These are phyloP conservation scores for Neolamprologus tretocephalus DNA, from an alignment of 2,113 vertebrate species.

Conservation along the genomic window DNA sequence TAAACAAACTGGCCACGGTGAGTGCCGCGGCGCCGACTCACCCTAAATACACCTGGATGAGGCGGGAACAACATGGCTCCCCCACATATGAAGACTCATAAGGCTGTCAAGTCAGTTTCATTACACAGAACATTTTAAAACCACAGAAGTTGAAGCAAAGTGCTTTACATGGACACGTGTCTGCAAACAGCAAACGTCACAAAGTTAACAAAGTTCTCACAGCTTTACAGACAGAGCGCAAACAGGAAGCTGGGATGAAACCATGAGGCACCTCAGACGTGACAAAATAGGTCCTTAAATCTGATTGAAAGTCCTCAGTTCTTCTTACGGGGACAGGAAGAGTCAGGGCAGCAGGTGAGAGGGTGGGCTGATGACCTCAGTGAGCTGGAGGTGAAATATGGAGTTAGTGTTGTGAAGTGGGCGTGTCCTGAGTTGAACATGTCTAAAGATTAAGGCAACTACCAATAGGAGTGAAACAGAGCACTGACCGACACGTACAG, in stretches of 20 bases:
- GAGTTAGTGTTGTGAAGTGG: neutral
- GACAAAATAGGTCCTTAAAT: neutral
- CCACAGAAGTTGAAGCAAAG: neutral
- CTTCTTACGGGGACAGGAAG: neutral
- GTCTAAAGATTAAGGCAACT: fast-evolving
- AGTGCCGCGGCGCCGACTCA: neutral
- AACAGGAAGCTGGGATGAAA: neutral
- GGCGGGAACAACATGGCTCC: neutral
- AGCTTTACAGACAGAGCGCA: neutral
- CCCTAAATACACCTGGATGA: neutral
- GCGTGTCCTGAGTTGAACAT: neutral
- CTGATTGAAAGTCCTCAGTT: neutral
- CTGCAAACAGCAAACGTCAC: neutral
- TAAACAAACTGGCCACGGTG: neutral
- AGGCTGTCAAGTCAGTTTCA: fast-evolving
- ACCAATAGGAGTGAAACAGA: neutral
- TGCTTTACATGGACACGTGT: neutral
- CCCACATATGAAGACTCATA: neutral
- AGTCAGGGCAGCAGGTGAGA: fast-evolving
- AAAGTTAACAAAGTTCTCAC: neutral
- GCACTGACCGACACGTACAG: neutral
- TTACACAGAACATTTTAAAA: neutral
- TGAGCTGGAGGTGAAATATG: fast-evolving
- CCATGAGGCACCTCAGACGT: fast-evolving
- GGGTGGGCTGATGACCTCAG: neutral